Evolutionary conservation across 2,888 invertebrate species (phyloP).

Genomic region (Brachypalpus laphriformis): DNA sequence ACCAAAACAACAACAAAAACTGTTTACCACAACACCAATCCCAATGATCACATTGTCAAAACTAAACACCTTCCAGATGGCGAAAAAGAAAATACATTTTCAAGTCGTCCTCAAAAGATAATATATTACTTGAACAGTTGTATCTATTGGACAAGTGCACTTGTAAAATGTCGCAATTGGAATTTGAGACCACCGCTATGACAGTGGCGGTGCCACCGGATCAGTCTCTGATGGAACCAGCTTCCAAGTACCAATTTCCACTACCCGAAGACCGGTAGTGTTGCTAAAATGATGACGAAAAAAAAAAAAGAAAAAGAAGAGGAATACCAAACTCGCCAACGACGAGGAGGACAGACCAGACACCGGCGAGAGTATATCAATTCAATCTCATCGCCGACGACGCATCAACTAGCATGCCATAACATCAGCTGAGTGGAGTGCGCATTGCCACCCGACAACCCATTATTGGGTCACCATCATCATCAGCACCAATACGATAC

Average conservation of each 20-base stretch:
- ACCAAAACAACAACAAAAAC: neutral
- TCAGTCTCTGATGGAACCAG: conserved; percentile 48
- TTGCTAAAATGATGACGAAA: conserved; percentile 36
- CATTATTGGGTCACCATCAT: conserved; percentile 69
- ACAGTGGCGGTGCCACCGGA: conserved; percentile 50
- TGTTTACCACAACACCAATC: neutral
- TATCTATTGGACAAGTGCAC: conserved; percentile 72
- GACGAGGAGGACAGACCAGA: conserved; percentile 24
- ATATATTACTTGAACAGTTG: conserved; percentile 36
- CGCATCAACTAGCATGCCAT: conserved; percentile 38
- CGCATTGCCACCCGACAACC: conserved; percentile 53
- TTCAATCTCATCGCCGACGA: conserved; percentile 40
- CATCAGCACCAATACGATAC: conserved; percentile 7
- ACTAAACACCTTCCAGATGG: conserved; percentile 56
- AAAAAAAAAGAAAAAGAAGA: conserved; percentile 4
- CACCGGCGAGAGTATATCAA: conserved; percentile 52
- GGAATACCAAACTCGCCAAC: neutral
- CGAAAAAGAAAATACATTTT: conserved; percentile 49
- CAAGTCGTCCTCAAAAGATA: conserved; percentile 45
- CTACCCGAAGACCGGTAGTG: conserved; percentile 63
- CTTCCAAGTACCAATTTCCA: conserved; percentile 44
- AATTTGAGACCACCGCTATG: conserved; percentile 68
- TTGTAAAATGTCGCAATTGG: conserved; percentile 73
- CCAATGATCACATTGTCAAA: conserved; percentile 39
- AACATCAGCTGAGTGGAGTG: conserved; percentile 56